Evolutionary conservation across 2,113 vertebrate species (phyloP), one percentile per base, ranked within the genome.

Genomic region (Ptychochromis oligacanthus): DNA sequence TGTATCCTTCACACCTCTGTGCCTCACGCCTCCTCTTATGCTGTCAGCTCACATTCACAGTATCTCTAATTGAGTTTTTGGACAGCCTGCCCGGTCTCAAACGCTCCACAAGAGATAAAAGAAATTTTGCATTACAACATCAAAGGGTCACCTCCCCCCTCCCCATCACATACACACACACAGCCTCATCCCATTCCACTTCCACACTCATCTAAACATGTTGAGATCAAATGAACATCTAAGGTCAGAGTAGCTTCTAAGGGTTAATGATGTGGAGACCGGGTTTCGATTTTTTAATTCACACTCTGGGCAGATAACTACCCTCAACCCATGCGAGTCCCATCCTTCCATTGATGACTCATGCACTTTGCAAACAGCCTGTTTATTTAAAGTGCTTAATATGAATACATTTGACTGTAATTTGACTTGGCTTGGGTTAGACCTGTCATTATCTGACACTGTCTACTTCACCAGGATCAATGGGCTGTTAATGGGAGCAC

Each of bases 81-180:
- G 91, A 91, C 88, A 86, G 87, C 58, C 55, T 36, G 58, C 77
- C 82, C 3, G 4, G 28, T 80, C 80, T 91, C 72, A 81, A 90
- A 92, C 8, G 83, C 87, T 94, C 77, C 64, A n/a, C 8, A 13
- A 70, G 87, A 89, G 89, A 92, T 94, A 93, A 92, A 93, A 93
- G 74, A 91, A 58, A 83, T 90, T 80, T 84, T 80, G 58, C 81
- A 89, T 89, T 87, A 76, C 34, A 64, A 75, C 93, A 92, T 93
- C 91, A 93, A 92, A 89, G 89, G 62, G 64, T 40, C 38, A 0
- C 61, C 76, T 59, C 22, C 67, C 6, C 62, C 24, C 58, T 2
- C 36, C n/a, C 31, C 14, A 38, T 17, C 72, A 36, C 72, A 75
- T n/a, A 57, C 54, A 12, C 67, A 12, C 67, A 81, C 81, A 79